These are phyloP conservation scores for Catajapyx aquilonaris DNA, from an alignment of 1,140 invertebrate species.

Conservation along the genomic window DNA sequence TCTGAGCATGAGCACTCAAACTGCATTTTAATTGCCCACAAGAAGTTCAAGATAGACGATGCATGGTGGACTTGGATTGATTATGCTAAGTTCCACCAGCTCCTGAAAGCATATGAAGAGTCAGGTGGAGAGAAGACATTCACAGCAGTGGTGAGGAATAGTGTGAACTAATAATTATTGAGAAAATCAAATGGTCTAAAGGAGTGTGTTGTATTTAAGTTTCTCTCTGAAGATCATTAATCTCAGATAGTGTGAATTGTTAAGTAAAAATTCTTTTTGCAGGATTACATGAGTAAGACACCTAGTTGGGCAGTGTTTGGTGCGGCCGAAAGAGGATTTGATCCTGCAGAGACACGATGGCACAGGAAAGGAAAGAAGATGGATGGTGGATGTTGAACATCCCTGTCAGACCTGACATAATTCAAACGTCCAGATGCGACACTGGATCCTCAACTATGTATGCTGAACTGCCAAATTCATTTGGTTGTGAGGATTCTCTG, in stretches of 20 bases:
- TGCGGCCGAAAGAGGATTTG: conserved; percentile 31
- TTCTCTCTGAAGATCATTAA: neutral
- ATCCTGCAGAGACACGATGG: conserved; percentile 32
- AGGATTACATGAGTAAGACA: conserved; percentile 32
- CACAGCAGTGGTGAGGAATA: conserved; percentile 18
- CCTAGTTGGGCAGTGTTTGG: conserved; percentile 36
- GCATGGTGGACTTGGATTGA: conserved; percentile 42
- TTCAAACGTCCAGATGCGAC: too few species aligned
- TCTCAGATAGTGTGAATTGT: too few species aligned
- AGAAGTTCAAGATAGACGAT: conserved; percentile 30
- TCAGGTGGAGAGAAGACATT: conserved; percentile 23
- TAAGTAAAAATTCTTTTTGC: conserved; percentile 8
- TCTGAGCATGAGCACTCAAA: conserved; percentile 44
- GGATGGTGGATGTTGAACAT: conserved; percentile 9
- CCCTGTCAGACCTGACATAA: too few species aligned
- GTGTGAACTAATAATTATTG: neutral
- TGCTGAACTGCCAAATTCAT: too few species aligned
- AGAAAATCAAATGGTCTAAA: neutral
- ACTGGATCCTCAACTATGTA: too few species aligned
- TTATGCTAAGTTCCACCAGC: conserved; percentile 32
- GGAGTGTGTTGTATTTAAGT: neutral
- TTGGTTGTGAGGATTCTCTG: too few species aligned
- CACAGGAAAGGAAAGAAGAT: conserved; percentile 22
- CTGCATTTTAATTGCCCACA: conserved; percentile 34
- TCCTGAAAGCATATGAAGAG: conserved; percentile 22